These are phyloP conservation scores for Anguilla anguilla DNA, from an alignment of 2,797 vertebrate genomes.

Conservation along the genomic window DNA sequence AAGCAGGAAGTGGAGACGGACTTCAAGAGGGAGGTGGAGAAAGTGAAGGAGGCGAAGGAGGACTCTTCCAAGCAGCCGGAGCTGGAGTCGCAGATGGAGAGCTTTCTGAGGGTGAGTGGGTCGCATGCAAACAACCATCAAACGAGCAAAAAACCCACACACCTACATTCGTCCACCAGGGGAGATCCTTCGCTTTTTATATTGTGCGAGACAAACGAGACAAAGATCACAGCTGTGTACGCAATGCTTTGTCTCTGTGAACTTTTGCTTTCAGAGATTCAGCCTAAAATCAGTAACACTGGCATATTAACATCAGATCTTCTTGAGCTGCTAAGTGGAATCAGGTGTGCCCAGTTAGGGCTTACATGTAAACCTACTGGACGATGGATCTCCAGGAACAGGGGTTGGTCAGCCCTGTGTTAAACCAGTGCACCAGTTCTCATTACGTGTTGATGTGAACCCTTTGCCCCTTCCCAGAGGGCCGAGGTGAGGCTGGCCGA, in stretches of 20 bases:
- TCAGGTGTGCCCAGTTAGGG: background rate
- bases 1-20: slow-evolving; percentile 75
- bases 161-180: background rate
- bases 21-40: slow-evolving; percentile 67
- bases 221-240: background rate
- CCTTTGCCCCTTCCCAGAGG: slow-evolving; percentile 54
- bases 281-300: background rate
- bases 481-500: slow-evolving; percentile 64
- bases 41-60: slow-evolving; percentile 64
- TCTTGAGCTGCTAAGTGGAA: no score
- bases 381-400: no score
- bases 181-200: background rate
- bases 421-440: background rate
- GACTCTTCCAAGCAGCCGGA: slow-evolving; percentile 59
- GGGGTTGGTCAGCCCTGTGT: background rate
- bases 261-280: background rate
- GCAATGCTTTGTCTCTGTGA: background rate
- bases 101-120: slow-evolving; percentile 66
- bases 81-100: slow-evolving; percentile 68
- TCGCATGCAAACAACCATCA: background rate
- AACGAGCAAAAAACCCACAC: background rate
- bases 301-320: background rate
- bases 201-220: background rate
- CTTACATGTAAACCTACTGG: no score
- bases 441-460: background rate